phyloP scores from a whole-genome alignment of 2,113 vertebrate genomes.

The Athene noctua region DNA sequence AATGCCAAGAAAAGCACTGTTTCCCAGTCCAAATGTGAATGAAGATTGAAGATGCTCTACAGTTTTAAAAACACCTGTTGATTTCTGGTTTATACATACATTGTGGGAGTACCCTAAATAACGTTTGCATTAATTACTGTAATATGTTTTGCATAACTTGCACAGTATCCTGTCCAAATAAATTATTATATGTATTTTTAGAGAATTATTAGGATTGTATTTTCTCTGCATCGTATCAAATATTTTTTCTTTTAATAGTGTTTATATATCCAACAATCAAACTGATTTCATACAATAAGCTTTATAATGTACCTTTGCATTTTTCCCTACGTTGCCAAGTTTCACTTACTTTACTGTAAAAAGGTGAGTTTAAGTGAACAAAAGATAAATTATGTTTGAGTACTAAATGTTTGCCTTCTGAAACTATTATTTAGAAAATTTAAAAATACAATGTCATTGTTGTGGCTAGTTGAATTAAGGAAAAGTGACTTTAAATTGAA shows the following conservation, averaged over 20 bases:
- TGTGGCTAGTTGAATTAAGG: background rate
- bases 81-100: background rate
- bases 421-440: background rate
- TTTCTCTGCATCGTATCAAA: background rate
- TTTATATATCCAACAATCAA: background rate
- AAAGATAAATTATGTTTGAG: background rate
- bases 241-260: background rate
- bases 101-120: background rate
- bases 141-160: conserved; percentile 38
- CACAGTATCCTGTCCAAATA: conserved; percentile 52
- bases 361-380: background rate
- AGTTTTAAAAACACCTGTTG: background rate
- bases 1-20: conserved; percentile 52
- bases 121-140: background rate
- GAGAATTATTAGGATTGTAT: background rate
- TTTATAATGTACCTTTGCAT: background rate
- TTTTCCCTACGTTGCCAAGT: conserved; percentile 32
- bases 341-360: conserved; percentile 1
- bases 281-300: conserved; percentile 12
- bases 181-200: conserved; percentile 32
- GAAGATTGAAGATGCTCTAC: background rate
- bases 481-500: conserved; percentile 13
- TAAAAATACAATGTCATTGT: background rate
- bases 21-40: conserved; percentile 49
- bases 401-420: conserved; percentile 33